Percentiles rank a stretch among this genome's conserved stretches.
Conservation (phyloP, 2,113 vertebrate genomes). For the Naja naja region DNA sequence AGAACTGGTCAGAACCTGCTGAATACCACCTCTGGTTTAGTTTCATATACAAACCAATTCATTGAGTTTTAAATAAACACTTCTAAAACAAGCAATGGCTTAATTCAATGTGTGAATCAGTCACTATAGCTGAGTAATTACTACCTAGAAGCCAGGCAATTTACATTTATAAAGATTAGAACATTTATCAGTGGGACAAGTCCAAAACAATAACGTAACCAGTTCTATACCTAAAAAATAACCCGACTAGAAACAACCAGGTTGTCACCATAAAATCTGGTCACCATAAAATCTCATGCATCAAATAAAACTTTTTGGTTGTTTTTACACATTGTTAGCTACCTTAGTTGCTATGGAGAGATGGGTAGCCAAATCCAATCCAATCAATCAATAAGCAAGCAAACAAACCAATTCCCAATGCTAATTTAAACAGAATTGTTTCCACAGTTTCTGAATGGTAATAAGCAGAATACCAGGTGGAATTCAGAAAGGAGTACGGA, state of each 20-base stretch:
- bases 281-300: neutral
- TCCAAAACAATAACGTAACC: neutral
- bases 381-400: neutral
- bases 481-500: no score
- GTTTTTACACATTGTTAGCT: neutral
- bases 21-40: neutral
- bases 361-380: neutral
- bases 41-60: neutral
- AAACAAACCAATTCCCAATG: neutral
- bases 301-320: neutral
- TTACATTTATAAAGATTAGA: neutral
- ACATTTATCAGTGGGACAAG: neutral
- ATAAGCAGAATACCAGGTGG: no score
- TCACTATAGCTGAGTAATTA: neutral
- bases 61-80: neutral
- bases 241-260: neutral
- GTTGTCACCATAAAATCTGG: neutral
- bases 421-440: neutral
- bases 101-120: neutral
- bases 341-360: neutral
- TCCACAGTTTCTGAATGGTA: no score
- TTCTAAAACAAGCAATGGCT: neutral
- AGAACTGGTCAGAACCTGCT: no score
- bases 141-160: neutral
- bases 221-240: neutral